These are phyloP conservation scores for Cerastoderma edule DNA, from an alignment of 2,888 invertebrate genomes.

Conservation along the genomic window DNA sequence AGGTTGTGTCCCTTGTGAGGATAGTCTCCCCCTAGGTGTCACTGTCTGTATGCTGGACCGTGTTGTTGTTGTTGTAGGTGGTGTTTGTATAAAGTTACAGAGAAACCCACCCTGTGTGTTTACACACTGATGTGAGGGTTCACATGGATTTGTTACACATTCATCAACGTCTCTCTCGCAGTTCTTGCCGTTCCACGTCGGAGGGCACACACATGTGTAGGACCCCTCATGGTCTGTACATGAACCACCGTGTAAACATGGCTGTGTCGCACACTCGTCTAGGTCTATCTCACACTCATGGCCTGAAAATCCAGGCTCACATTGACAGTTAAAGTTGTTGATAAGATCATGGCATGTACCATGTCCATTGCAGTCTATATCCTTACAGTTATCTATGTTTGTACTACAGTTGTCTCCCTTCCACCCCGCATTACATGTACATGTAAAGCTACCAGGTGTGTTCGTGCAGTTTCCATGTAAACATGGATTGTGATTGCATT, in stretches of 20 bases:
- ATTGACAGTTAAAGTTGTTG: conserved; percentile 55
- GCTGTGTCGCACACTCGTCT: conserved; percentile 34
- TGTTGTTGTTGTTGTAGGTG: neutral
- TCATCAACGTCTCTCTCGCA: conserved; percentile 48
- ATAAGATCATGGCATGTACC: conserved; percentile 53
- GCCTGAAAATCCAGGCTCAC: conserved; percentile 51
- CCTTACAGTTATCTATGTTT: conserved; percentile 29
- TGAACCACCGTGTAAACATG: conserved; percentile 33
- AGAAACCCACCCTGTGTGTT: conserved; percentile 47
- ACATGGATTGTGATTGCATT: conserved; percentile 23
- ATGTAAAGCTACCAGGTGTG: conserved; percentile 37
- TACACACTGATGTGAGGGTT: conserved; percentile 41
- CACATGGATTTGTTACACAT: conserved; percentile 36
- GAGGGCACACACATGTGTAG: conserved; percentile 31
- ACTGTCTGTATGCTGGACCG: no score
- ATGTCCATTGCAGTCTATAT: conserved; percentile 48
- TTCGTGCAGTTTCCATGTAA: conserved; percentile 37
- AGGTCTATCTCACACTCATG: conserved; percentile 35
- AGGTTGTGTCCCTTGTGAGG: no score
- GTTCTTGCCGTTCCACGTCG: conserved; percentile 34
- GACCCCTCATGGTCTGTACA: conserved; percentile 26
- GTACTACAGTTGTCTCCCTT: conserved; percentile 32
- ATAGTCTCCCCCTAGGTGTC: no score
- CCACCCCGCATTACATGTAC: conserved; percentile 36
- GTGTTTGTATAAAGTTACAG: conserved; percentile 26